These are phyloP conservation scores for Ailurus styani DNA, from an alignment of 2,113 vertebrate genomes.

Conservation along the genomic window DNA sequence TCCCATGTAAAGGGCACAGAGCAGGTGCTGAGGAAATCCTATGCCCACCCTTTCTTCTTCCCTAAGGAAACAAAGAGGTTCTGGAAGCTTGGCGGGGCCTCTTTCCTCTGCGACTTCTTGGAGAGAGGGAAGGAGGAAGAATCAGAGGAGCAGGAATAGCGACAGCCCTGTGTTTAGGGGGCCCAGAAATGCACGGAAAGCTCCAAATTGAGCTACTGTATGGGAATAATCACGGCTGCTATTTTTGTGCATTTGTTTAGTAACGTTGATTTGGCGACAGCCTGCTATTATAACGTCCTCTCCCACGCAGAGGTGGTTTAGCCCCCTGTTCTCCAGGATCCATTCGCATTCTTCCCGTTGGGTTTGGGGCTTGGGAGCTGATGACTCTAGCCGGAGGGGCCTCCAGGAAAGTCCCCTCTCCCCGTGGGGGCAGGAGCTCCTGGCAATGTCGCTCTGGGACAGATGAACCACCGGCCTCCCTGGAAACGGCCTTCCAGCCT, in stretches of 20 bases:
- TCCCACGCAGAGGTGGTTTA: slow-evolving; percentile 59
- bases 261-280: slow-evolving; percentile 62
- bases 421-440: rapidly evolving
- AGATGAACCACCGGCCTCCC: rapidly evolving
- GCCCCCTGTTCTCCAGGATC: slow-evolving; percentile 25
- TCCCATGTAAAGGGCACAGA: rapidly evolving
- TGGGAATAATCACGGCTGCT: slow-evolving; percentile 61
- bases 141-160: not conserved
- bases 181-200: not conserved
- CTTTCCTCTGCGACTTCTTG: not conserved
- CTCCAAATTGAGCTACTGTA: slow-evolving; percentile 22
- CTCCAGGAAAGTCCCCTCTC: not conserved
- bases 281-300: slow-evolving; percentile 64
- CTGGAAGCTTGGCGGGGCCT: not conserved
- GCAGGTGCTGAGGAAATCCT: not conserved
- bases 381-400: slow-evolving; percentile 27
- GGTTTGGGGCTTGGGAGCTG: not conserved
- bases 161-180: slow-evolving; percentile 16
- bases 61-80: not conserved
- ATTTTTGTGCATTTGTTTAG: slow-evolving; percentile 63
- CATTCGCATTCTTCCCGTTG: slow-evolving; percentile 44
- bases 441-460: too few species aligned
- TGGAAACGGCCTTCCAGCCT: not conserved
- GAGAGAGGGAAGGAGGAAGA: not conserved
- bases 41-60: not conserved